Evolutionary conservation across 2,113 vertebrate species (phyloP).

Genomic region (Aspidoscelis tigris): DNA sequence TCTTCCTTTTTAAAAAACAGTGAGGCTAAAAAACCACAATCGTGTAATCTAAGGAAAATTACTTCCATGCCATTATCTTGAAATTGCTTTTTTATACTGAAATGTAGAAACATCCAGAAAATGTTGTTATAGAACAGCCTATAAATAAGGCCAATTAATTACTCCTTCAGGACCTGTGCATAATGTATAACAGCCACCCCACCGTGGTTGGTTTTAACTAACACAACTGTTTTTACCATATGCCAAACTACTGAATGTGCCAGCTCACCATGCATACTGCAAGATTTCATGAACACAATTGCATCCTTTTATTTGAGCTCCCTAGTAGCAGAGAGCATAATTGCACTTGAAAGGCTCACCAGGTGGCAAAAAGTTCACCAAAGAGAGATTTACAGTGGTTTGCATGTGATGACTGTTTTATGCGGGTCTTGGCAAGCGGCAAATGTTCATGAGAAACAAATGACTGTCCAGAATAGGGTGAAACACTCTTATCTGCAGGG

Average conservation of each 20-base stretch:
- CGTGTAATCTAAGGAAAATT: background rate
- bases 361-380: background rate
- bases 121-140: background rate
- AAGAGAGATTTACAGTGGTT: background rate
- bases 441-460: conserved; percentile 1
- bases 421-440: background rate
- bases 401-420: background rate
- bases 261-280: background rate
- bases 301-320: background rate
- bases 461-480: background rate
- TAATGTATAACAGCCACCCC: too few relatives aligned
- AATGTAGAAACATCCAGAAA: background rate
- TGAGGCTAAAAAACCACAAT: background rate
- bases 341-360: background rate
- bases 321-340: background rate
- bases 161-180: background rate
- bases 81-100: background rate
- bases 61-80: background rate
- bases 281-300: background rate
- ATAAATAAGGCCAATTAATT: background rate
- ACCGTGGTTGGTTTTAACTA: too few relatives aligned
- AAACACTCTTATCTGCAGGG: conserved; percentile 5
- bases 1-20: background rate
- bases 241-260: background rate
- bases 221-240: background rate